Percentiles rank a stretch among this genome's conserved stretches.
These are phyloP conservation scores for Andrena marginata DNA, from an alignment of 2,888 invertebrate species.

Conservation along the genomic window DNA sequence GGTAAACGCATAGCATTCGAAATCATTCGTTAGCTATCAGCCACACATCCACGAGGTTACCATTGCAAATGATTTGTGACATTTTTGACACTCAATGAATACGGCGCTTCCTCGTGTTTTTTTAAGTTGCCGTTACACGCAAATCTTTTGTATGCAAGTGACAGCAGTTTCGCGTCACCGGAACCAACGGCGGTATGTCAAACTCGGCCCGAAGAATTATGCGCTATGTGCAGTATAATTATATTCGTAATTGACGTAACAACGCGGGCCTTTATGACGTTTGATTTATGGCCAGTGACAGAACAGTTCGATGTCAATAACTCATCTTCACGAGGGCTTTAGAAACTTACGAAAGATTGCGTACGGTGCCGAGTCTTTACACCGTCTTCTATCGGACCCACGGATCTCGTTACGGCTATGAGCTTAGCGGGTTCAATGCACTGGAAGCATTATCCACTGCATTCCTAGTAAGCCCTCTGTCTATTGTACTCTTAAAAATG, in stretches of 20 bases:
- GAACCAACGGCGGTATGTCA: constrained; percentile 35
- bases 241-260: constrained; percentile 53
- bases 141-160: constrained; percentile 52
- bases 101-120: constrained; percentile 1
- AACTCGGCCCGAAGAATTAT: constrained; percentile 36
- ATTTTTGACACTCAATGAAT: constrained; percentile 12
- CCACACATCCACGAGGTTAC: neutral
- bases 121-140: constrained; percentile 43
- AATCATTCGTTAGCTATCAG: neutral
- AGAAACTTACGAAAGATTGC: constrained; percentile 29
- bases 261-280: neutral
- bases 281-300: constrained; percentile 31
- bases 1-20: too few species aligned
- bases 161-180: constrained; percentile 34
- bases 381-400: constrained; percentile 12
- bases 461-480: constrained; percentile 2
- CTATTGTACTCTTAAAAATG: neutral
- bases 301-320: constrained; percentile 3
- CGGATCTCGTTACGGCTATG: constrained; percentile 25
- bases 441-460: neutral
- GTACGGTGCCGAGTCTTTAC: constrained; percentile 13
- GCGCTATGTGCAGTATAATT: constrained; percentile 22
- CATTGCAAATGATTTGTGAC: neutral
- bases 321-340: constrained; percentile 29
- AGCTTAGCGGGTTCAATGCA: constrained; percentile 37